phyloP scores from a whole-genome alignment of 2,113 vertebrate species.

The Cryptomyrus ogoouensis region DNA sequence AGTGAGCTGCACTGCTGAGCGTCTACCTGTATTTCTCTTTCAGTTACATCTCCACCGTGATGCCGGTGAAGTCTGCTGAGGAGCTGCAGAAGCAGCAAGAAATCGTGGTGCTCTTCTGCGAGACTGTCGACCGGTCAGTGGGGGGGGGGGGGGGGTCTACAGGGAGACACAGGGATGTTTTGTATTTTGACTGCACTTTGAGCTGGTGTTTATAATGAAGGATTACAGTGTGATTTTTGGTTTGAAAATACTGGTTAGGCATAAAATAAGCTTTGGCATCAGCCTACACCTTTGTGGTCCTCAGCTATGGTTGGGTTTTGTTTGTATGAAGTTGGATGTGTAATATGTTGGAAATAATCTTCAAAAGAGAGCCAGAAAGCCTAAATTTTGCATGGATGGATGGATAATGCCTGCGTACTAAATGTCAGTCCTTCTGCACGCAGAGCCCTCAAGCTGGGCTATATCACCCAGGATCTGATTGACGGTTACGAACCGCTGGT shows the following conservation, averaged over 20 bases:
- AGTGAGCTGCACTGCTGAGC: background rate
- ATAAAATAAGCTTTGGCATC: background rate
- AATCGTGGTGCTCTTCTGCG: slow-evolving; percentile 63
- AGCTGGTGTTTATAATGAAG: background rate
- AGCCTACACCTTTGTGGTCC: background rate
- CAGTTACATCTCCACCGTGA: slow-evolving; percentile 59
- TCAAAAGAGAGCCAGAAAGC: background rate
- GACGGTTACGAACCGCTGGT: slow-evolving; percentile 61
- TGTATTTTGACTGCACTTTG: background rate
- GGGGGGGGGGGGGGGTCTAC: background rate
- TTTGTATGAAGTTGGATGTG: background rate
- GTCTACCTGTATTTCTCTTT: background rate
- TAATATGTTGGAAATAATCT: background rate
- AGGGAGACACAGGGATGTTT: background rate
- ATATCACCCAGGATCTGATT: slow-evolving; percentile 65
- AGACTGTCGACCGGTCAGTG: slow-evolving; percentile 60
- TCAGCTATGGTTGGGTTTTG: background rate
- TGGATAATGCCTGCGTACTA: background rate
- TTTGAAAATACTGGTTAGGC: background rate
- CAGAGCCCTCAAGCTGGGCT: slow-evolving; percentile 59
- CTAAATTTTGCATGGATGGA: background rate
- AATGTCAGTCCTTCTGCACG: background rate
- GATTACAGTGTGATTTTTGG: background rate
- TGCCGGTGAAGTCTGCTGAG: slow-evolving; percentile 56
- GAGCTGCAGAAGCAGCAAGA: slow-evolving; percentile 63